Evolutionary conservation across 2,888 invertebrate genomes (phyloP).

Genomic region (Aleiodes leptofemur): DNA sequence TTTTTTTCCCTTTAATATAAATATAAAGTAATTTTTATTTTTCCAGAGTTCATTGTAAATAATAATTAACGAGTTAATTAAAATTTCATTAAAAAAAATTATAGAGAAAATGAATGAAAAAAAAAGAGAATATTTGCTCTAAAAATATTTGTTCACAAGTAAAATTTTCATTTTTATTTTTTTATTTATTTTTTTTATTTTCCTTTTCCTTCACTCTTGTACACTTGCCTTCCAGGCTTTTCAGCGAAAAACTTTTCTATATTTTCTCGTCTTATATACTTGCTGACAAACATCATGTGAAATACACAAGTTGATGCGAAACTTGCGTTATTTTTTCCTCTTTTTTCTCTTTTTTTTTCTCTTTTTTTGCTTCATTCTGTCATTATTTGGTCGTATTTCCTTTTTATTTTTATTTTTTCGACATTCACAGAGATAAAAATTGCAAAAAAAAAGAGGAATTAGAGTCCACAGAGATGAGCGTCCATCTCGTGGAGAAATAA

Average conservation of each 20-base stretch:
- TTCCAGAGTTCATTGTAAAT: too few species aligned
- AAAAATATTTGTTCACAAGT: too few species aligned
- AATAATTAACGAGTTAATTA: too few species aligned
- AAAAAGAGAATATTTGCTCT: too few species aligned
- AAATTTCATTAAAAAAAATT: too few species aligned
- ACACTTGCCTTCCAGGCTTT: constrained; percentile 10
- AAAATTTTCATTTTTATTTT: neutral
- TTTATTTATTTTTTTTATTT: neutral
- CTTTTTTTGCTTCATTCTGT: neutral
- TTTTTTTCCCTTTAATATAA: too few species aligned
- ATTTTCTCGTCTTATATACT: constrained; percentile 5
- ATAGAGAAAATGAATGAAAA: too few species aligned
- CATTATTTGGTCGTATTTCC: constrained; percentile 13
- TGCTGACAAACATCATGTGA: constrained; percentile 19
- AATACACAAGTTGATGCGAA: constrained; percentile 9
- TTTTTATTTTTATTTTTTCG: neutral
- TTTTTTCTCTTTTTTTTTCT: neutral
- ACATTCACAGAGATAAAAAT: constrained; percentile 6
- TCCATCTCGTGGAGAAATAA: constrained; percentile 28
- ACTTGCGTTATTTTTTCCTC: constrained; percentile 7
- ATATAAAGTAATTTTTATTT: too few species aligned
- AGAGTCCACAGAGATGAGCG: constrained; percentile 23
- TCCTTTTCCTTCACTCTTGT: neutral
- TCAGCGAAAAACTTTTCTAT: neutral
- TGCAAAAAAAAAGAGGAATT: constrained; percentile 1